Percentiles rank a stretch among this genome's conserved stretches.
These are phyloP conservation scores for Neodiprion fabricii DNA, from an alignment of 1,140 invertebrate genomes.

Conservation along the genomic window DNA sequence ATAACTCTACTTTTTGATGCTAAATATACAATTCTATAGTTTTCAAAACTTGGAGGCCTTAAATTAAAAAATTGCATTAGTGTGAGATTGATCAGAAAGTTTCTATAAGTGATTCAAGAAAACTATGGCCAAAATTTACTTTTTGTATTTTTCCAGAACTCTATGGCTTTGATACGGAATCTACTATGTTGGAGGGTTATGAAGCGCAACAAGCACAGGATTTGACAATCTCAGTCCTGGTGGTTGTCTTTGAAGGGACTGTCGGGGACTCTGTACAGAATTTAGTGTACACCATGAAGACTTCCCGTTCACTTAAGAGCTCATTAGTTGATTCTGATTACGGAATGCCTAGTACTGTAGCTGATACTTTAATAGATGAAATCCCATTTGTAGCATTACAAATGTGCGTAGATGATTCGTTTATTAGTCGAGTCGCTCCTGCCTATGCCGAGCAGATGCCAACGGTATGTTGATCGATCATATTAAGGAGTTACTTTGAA, in stretches of 20 bases:
- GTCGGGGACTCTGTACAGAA: constrained; percentile 33
- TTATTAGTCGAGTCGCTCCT: constrained; percentile 38
- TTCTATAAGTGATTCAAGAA: too few species aligned
- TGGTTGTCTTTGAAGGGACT: constrained; percentile 46
- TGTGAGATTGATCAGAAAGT: too few species aligned
- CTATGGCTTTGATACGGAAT: constrained; percentile 45
- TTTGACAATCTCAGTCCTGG: constrained; percentile 29
- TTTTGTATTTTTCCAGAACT: constrained; percentile 32
- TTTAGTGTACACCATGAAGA: constrained; percentile 50
- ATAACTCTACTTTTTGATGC: constrained; percentile 10
- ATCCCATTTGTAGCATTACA: constrained; percentile 47
- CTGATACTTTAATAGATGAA: constrained; percentile 16
- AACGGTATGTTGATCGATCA: not conserved
- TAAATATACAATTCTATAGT: too few species aligned
- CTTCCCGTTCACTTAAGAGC: constrained; percentile 32
- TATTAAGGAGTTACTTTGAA: too few species aligned
- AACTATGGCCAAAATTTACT: not conserved
- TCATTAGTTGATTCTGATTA: not conserved
- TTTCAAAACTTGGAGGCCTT: too few species aligned
- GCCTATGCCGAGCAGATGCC: not conserved
- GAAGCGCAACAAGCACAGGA: constrained; percentile 31
- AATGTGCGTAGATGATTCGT: constrained; percentile 48
- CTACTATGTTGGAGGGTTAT: constrained; percentile 45
- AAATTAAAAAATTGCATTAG: too few species aligned
- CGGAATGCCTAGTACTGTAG: not conserved